A percentile compares a stretch with the other conserved stretches of the same genome.
Conservation (phyloP, 2,888 invertebrate genomes). For the Germaria angustata region DNA sequence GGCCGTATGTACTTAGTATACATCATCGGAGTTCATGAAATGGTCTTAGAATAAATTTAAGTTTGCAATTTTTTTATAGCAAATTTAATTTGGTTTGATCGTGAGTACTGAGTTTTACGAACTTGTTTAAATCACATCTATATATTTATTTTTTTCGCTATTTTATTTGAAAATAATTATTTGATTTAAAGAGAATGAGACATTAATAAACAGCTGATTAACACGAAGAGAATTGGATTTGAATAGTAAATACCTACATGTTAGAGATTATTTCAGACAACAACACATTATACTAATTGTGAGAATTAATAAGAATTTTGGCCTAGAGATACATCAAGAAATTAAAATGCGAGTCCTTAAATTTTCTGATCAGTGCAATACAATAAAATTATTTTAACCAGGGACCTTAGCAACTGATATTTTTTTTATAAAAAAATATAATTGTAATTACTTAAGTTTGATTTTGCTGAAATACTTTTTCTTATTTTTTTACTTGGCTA, state of each 20-base stretch:
- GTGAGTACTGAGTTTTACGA: conserved; percentile 12
- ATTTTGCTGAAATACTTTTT: too few species aligned
- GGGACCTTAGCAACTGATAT: too few species aligned
- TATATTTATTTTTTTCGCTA: not conserved
- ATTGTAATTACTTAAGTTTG: too few species aligned
- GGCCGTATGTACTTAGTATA: not conserved
- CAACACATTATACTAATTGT: too few species aligned
- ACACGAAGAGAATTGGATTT: not conserved
- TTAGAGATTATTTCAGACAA: not conserved
- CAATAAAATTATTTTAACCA: too few species aligned
- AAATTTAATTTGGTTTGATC: conserved; percentile 2
- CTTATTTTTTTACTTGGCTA: too few species aligned
- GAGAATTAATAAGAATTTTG: too few species aligned
- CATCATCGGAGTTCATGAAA: conserved; percentile 15
- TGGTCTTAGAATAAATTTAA: conserved; percentile 33
- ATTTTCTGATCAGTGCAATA: too few species aligned
- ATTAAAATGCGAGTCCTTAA: too few species aligned
- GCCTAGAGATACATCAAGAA: too few species aligned
- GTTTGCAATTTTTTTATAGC: not conserved
- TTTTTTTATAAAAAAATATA: too few species aligned
- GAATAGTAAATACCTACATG: not conserved
- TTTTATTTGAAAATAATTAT: conserved; percentile 16
- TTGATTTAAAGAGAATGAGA: conserved; percentile 27
- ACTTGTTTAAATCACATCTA: conserved; percentile 44
- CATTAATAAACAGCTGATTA: conserved; percentile 43